phyloP scores from a whole-genome alignment of 2,113 vertebrate species.

The Cricetomys ansorgei region DNA sequence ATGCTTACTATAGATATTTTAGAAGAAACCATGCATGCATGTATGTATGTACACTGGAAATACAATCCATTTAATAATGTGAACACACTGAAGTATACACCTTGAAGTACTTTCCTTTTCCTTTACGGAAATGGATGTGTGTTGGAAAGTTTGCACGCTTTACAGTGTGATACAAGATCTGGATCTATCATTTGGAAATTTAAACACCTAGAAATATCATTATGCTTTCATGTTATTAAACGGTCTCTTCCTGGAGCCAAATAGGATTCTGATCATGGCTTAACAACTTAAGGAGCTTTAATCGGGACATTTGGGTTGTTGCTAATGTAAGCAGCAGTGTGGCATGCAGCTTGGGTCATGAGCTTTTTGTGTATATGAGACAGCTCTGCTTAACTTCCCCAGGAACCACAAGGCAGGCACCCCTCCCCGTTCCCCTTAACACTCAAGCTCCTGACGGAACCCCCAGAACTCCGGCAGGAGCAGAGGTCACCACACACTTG shows the following conservation, averaged over 20 bases:
- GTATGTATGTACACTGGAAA: neutral
- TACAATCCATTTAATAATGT: neutral
- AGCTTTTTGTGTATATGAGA: neutral
- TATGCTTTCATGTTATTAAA: neutral
- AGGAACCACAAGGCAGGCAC: neutral
- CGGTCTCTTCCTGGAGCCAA: neutral
- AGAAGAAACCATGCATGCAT: neutral
- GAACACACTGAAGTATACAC: neutral
- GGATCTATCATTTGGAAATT: neutral
- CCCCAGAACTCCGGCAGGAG: neutral
- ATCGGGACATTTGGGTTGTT: neutral
- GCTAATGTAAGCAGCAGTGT: neutral
- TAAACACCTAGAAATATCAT: neutral
- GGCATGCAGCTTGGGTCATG: neutral
- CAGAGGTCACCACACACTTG: neutral
- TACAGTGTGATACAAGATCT: neutral
- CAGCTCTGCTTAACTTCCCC: neutral
- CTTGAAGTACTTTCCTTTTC: neutral
- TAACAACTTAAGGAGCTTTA: neutral
- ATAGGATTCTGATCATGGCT: neutral
- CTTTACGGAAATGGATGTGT: neutral
- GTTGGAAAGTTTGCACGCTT: neutral
- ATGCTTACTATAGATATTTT: neutral
- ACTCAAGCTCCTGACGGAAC: neutral
- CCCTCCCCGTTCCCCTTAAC: neutral